A percentile compares a stretch with the other conserved stretches of the same genome.
These are phyloP conservation scores for Nesogale talazaci DNA, from an alignment of 2,113 vertebrate genomes.

Conservation along the genomic window DNA sequence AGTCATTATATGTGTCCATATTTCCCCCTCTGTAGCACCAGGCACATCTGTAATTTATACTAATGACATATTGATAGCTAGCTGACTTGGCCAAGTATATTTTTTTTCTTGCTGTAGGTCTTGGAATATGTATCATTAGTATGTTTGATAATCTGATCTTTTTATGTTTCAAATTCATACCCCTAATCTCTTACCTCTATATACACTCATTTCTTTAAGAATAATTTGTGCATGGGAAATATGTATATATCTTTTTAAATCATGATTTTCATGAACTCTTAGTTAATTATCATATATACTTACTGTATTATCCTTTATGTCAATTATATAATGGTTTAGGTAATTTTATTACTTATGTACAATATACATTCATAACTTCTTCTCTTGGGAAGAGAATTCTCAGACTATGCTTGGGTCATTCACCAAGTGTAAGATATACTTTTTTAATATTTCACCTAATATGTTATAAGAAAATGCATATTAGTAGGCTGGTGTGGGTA, in stretches of 20 bases:
- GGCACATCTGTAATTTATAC: not conserved
- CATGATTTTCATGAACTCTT: not conserved
- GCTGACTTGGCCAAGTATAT: not conserved
- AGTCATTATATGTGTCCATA: not conserved
- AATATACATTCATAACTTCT: not conserved
- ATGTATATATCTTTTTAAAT: too few species aligned
- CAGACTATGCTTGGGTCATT: too few species aligned
- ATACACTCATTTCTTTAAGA: not conserved
- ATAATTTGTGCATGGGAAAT: not conserved
- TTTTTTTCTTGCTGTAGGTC: not conserved
- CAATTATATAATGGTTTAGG: not conserved
- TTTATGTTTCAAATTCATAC: not conserved
- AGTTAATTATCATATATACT: not conserved
- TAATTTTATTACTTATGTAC: slow-evolving; percentile 33
- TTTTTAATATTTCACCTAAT: slow-evolving; percentile 31
- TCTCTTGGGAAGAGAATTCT: too few species aligned
- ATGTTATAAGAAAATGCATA: slow-evolving; percentile 12
- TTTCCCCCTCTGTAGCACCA: not conserved
- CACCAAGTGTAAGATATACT: not conserved
- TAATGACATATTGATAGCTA: not conserved
- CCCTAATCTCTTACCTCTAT: not conserved
- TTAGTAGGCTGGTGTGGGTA: not conserved
- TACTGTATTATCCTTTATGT: not conserved
- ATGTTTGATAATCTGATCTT: not conserved
- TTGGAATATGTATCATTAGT: not conserved